phyloP scores from a whole-genome alignment of 2,888 invertebrate genomes.

The Crossocerus cetratus region DNA sequence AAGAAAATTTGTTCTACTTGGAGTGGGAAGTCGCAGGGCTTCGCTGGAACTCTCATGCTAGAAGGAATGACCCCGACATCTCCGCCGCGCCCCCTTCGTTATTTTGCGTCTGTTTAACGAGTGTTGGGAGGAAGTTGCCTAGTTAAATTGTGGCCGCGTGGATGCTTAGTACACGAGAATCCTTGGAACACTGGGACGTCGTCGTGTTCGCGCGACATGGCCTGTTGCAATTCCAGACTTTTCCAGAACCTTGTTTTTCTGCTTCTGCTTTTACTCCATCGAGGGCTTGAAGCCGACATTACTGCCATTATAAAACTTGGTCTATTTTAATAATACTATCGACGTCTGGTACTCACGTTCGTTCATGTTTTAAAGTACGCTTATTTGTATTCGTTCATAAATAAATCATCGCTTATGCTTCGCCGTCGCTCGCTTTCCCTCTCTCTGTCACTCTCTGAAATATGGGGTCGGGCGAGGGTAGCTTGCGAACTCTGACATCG shows the following conservation, averaged over 20 bases:
- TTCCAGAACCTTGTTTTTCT: conserved; percentile 12
- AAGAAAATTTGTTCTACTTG: too few species aligned
- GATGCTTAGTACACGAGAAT: conserved; percentile 47
- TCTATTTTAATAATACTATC: not conserved
- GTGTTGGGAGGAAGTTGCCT: conserved; percentile 41
- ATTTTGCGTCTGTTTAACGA: conserved; percentile 48
- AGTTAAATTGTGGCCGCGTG: conserved; percentile 51
- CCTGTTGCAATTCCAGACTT: conserved; percentile 29
- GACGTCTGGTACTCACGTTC: not conserved
- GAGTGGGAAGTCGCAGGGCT: too few species aligned
- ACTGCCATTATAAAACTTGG: too few species aligned
- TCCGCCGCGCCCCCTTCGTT: conserved; percentile 8
- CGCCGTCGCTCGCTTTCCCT: too few species aligned
- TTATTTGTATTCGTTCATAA: conserved; percentile 6
- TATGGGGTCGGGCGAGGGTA: conserved; percentile 20
- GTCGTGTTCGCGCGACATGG: conserved; percentile 30
- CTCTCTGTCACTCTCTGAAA: conserved; percentile 14
- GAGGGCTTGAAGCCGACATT: too few species aligned
- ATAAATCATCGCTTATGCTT: not conserved
- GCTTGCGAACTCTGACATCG: conserved; percentile 28
- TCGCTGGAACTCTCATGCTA: too few species aligned
- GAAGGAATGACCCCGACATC: conserved; percentile 45
- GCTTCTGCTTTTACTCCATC: too few species aligned
- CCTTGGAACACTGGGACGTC: conserved; percentile 54
- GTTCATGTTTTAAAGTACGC: conserved; percentile 6